These are phyloP conservation scores for Enteromius argenteus DNA, from an alignment of 2,797 vertebrate species.

Conservation along the genomic window DNA sequence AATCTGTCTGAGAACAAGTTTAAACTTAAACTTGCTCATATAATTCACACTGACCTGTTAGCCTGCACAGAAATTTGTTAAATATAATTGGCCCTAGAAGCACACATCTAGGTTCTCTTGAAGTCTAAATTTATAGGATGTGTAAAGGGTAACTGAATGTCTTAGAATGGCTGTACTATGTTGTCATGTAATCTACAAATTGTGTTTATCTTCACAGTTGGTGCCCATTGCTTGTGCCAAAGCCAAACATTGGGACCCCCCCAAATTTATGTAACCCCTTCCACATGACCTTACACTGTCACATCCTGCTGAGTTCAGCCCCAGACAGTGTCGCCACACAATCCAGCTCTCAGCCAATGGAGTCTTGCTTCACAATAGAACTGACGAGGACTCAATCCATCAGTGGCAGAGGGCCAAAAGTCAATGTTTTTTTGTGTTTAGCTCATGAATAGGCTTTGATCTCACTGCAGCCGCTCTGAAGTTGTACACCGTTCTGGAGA, in stretches of 20 bases:
- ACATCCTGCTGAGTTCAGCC: conserved; percentile 61
- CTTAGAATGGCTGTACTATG: background rate
- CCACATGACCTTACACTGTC: conserved; percentile 47
- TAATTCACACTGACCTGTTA: background rate
- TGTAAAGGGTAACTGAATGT: conserved; percentile 11
- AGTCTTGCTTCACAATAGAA: conserved; percentile 57
- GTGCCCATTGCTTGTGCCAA: conserved; percentile 25
- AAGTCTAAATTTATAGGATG: background rate
- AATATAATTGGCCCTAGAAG: background rate
- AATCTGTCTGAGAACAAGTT: conserved; percentile 21
- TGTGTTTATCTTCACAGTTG: conserved; percentile 25
- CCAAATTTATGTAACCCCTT: conserved; percentile 44
- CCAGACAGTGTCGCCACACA: conserved; percentile 50
- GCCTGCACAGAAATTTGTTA: background rate
- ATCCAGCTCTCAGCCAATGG: conserved; percentile 54
- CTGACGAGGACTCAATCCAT: conserved; percentile 59
- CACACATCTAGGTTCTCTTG: background rate
- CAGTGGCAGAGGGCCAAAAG: conserved; percentile 60
- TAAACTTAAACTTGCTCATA: background rate
- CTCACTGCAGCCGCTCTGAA: conserved; percentile 46
- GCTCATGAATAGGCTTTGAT: conserved; percentile 60
- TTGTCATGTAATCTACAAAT: conserved; percentile 28
- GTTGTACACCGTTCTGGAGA: conserved; percentile 56
- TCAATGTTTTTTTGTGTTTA: conserved; percentile 50
- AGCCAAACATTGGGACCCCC: background rate